phyloP scores from a whole-genome alignment of 1,140 invertebrate genomes.

The Frieseomelitta varia region DNA sequence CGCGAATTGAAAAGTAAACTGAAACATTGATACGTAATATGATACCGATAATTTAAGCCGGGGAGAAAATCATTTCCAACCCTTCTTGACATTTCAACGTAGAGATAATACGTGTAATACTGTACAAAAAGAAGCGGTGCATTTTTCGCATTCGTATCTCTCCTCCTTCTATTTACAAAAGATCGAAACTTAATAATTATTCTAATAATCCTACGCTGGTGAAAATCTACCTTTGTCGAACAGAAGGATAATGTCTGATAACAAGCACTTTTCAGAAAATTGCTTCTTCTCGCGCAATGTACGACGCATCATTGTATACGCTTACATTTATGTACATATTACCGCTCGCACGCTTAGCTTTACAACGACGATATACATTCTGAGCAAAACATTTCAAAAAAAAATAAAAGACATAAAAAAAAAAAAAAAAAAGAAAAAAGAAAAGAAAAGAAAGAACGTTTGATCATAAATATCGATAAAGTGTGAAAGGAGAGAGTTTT shows the following conservation, averaged over 20 bases:
- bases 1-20: not conserved
- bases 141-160: not conserved
- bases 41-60: too few species aligned
- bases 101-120: not conserved
- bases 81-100: constrained; percentile 1
- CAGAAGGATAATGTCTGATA: not conserved
- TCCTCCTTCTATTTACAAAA: not conserved
- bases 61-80: not conserved
- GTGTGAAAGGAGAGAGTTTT: not conserved
- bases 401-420: not conserved
- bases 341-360: constrained; percentile 1
- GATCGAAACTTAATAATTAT: not conserved
- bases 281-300: not conserved
- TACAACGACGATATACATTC: constrained; percentile 14
- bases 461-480: not conserved
- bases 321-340: constrained; percentile 14
- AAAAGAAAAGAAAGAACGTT: not conserved
- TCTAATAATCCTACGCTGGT: too few species aligned
- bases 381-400: not conserved
- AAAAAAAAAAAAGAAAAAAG: not conserved
- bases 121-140: not conserved
- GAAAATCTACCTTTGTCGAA: not conserved
- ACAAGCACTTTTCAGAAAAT: not conserved
- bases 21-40: not conserved
- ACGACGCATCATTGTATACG: not conserved